phyloP scores from a whole-genome alignment of 2,888 invertebrate species.

The Psylliodes chrysocephalus region DNA sequence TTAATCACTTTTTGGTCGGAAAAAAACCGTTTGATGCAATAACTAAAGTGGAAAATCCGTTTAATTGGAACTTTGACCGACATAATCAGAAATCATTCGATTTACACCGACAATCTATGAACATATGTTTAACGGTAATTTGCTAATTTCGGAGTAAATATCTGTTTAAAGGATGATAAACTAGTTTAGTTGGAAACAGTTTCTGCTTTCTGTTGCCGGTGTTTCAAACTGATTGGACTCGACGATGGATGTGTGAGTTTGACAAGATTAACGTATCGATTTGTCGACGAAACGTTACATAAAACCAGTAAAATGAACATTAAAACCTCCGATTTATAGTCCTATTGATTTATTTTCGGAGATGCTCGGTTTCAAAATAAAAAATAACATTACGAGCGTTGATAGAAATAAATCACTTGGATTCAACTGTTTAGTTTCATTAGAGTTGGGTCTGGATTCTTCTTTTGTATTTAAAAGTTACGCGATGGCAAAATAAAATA shows the following conservation, averaged over 20 bases:
- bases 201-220: constrained; percentile 1
- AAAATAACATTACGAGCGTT: too few relatives aligned
- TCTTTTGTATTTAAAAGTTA: too few relatives aligned
- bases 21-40: too few relatives aligned
- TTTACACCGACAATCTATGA: constrained; percentile 14
- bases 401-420: too few relatives aligned
- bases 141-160: constrained; percentile 20
- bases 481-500: too few relatives aligned
- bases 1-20: too few relatives aligned
- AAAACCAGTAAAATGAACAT: constrained; percentile 1
- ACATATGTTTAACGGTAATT: constrained; percentile 24
- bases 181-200: constrained; percentile 8
- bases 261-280: constrained; percentile 15
- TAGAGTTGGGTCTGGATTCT: too few relatives aligned
- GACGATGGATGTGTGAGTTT: constrained; percentile 8
- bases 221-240: constrained; percentile 4
- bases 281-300: constrained; percentile 4
- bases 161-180: constrained; percentile 22
- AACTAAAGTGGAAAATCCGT: background rate
- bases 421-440: too few relatives aligned
- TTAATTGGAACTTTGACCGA: background rate
- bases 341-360: background rate
- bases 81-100: constrained; percentile 4
- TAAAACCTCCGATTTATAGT: constrained; percentile 2
- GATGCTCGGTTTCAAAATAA: too few relatives aligned